Evolutionary conservation across 2,797 vertebrate species (phyloP), one percentile per base, ranked within the genome.

Genomic region (Geotrypetes seraphini): DNA sequence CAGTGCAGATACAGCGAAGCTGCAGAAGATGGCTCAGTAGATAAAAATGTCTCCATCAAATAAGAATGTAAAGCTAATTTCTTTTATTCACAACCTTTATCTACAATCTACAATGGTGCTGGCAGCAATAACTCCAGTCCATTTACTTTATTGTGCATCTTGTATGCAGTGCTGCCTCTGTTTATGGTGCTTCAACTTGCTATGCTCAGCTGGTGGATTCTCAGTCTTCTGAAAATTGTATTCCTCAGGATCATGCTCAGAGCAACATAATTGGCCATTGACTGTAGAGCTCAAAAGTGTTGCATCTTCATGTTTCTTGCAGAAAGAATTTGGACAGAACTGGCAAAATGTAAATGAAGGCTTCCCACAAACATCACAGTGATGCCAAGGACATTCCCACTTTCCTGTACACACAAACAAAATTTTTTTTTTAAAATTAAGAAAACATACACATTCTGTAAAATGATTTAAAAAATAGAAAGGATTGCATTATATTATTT

Each of bases 311-410:
- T 99, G 95, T 17, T 71, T 84, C 73, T 91, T 95, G 75, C 96
- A 99, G 69, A 96, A 94, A 12, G 96, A 99, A 63, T 99, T 98
- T 50, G 96, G 96, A 70, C 96, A 99, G 30, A 95, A 81, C 63
- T 94, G 88, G 70, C 96, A 99, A 64, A 94, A 98, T 1, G 81
- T 81, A 28, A 86, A 79, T 0, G 96, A 97, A 36, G 88, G 89
- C 14, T 88, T 96, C 50, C 96, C 95, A 9, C 95, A 99, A 31
- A 96, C 90, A 27, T 99, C 96, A 40, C 96, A 99, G 71, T 99
- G 96, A 47, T 99, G 96, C 95, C 96, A 99, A 5, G 96, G 96
- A 31, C 96, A 99, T 28, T 96, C 93, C 96, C 96, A 99, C 36
- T 94, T 93, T 3, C 96, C 96, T 99, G 78, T 4, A 33, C 50